These are phyloP conservation scores for Corvus moneduloides DNA, from an alignment of 2,113 vertebrate genomes.

Conservation along the genomic window DNA sequence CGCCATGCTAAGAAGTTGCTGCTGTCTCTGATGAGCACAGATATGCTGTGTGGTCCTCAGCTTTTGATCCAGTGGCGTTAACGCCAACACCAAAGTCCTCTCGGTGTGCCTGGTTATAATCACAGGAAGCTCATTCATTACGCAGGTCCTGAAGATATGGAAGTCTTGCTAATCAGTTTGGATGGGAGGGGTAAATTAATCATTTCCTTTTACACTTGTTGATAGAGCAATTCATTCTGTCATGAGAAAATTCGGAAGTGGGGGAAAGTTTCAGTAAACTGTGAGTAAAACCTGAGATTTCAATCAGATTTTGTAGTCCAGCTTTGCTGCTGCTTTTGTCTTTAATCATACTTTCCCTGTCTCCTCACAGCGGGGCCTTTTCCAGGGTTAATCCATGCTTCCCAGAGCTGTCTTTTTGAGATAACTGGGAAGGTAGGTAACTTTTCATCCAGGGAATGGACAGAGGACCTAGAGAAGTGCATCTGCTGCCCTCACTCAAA, in stretches of 20 bases:
- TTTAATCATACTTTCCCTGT: neutral
- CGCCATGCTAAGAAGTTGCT: neutral
- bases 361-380: neutral
- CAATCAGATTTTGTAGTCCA: neutral
- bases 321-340: neutral
- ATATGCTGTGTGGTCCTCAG: neutral
- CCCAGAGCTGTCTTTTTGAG: neutral
- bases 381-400: neutral
- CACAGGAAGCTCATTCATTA: constrained; percentile 59
- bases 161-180: constrained; percentile 44
- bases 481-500: neutral
- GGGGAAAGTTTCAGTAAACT: neutral
- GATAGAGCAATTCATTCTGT: constrained; percentile 41
- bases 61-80: neutral
- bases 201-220: constrained; percentile 58
- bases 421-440: neutral
- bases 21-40: neutral
- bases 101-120: neutral
- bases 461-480: neutral
- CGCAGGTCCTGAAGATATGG: constrained; percentile 37
- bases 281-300: constrained; percentile 33
- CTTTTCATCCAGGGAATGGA: neutral
- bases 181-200: constrained; percentile 56
- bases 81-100: neutral
- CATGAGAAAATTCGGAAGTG: constrained; percentile 18